Conservation (phyloP, 1,140 invertebrate genomes). For the Chrysopa pallens region DNA sequence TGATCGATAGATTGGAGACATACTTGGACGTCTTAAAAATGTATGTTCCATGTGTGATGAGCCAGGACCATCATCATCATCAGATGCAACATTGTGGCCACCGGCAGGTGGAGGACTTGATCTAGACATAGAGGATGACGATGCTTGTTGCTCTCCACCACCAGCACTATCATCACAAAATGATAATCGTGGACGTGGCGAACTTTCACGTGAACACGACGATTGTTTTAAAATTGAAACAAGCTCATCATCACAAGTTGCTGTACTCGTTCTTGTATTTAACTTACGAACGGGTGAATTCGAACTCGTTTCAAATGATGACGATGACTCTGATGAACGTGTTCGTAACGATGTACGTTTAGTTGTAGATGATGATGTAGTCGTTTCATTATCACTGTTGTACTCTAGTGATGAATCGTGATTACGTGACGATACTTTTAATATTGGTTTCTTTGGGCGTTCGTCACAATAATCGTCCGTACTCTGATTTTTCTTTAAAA, state of each 20-base stretch:
- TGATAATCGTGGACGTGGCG: constrained; percentile 31
- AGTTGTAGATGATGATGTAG: too few species aligned
- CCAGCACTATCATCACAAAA: constrained; percentile 30
- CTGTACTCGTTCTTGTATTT: too few species aligned
- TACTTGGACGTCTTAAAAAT: constrained; percentile 14
- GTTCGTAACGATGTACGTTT: too few species aligned
- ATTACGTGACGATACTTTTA: constrained; percentile 47
- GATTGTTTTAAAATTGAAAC: constrained; percentile 33
- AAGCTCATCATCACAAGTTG: too few species aligned
- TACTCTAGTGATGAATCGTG: constrained; percentile 27
- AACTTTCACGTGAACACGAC: constrained; percentile 28
- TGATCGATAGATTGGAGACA: too few species aligned
- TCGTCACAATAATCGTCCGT: constrained; percentile 60
- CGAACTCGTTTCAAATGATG: too few species aligned
- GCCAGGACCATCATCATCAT: constrained; percentile 8
- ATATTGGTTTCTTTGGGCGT: constrained; percentile 52
- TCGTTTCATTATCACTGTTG: constrained; percentile 1
- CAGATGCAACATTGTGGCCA: constrained; percentile 11
- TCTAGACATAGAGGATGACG: constrained; percentile 14
- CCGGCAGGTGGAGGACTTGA: constrained; percentile 5
- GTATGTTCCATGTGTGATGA: constrained; percentile 20
- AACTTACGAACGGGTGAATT: too few species aligned
- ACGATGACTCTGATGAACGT: too few species aligned
- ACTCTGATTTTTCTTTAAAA: constrained; percentile 68
- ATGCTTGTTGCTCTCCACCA: constrained; percentile 17